Conservation (phyloP, 2,113 vertebrate genomes). For the Azemiops feae region DNA sequence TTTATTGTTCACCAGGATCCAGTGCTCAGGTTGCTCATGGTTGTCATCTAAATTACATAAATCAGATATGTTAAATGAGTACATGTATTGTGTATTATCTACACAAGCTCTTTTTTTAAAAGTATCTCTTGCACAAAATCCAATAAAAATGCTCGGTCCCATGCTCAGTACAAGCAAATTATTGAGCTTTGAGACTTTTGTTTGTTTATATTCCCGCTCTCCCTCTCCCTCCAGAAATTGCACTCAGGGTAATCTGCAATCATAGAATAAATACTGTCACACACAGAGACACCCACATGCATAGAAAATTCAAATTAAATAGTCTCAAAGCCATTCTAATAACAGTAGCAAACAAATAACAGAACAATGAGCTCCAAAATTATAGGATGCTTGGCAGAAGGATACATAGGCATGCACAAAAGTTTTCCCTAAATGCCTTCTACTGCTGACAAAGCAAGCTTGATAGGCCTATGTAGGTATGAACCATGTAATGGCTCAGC, state of each 20-base stretch:
- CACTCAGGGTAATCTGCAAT: not conserved
- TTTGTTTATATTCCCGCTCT: not conserved
- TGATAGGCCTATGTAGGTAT: not conserved
- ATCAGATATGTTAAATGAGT: not conserved
- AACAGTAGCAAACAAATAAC: not conserved
- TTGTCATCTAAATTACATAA: not conserved
- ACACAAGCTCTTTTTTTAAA: not conserved
- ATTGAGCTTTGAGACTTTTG: not conserved
- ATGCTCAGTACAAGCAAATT: not conserved
- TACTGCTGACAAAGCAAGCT: not conserved
- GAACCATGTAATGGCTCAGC: no score
- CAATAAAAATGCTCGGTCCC: not conserved
- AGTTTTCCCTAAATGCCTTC: not conserved
- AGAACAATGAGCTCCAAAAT: not conserved
- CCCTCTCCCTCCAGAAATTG: not conserved
- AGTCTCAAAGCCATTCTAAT: not conserved
- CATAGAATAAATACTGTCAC: not conserved
- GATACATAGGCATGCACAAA: not conserved
- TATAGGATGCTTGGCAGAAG: not conserved
- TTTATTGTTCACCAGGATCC: not conserved
- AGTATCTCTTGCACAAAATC: not conserved
- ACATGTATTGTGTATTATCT: not conserved
- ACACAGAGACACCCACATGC: not conserved
- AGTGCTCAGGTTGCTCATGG: not conserved
- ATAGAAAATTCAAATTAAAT: not conserved